phyloP scores from a whole-genome alignment of 2,113 vertebrate species.

The Nannospalax galili region DNA sequence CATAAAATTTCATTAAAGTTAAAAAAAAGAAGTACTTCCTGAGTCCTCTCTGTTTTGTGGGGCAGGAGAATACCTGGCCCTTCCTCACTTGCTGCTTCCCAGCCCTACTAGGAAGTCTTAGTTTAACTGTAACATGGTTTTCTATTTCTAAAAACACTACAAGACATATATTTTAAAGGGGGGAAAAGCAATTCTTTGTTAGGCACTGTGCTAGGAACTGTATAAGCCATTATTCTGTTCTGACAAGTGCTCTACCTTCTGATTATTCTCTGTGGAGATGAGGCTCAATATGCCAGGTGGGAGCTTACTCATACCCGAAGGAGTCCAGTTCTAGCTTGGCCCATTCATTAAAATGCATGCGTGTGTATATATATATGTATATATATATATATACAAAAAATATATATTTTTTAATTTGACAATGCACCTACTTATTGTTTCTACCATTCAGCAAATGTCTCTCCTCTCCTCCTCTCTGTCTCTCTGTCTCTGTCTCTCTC shows the following conservation, averaged over 20 bases:
- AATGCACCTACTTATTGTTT: neutral
- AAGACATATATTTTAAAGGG: neutral
- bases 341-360: neutral
- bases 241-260: neutral
- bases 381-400: no score
- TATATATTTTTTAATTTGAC: constrained; percentile 43
- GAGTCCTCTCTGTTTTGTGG: neutral
- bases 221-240: neutral
- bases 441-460: neutral
- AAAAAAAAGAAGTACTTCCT: neutral
- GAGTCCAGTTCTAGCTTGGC: neutral
- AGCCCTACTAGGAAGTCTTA: neutral
- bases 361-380: no score
- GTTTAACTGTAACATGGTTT: neutral
- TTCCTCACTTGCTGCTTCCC: neutral
- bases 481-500: neutral
- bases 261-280: neutral
- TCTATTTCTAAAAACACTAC: neutral
- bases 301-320: neutral
- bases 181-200: neutral
- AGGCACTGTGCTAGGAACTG: neutral
- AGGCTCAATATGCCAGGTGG: neutral
- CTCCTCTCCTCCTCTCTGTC: no score
- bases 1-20: constrained; percentile 58
- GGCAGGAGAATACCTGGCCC: neutral